Evolutionary conservation across 2,113 vertebrate species (phyloP).

Genomic region (Chloebia gouldiae): DNA sequence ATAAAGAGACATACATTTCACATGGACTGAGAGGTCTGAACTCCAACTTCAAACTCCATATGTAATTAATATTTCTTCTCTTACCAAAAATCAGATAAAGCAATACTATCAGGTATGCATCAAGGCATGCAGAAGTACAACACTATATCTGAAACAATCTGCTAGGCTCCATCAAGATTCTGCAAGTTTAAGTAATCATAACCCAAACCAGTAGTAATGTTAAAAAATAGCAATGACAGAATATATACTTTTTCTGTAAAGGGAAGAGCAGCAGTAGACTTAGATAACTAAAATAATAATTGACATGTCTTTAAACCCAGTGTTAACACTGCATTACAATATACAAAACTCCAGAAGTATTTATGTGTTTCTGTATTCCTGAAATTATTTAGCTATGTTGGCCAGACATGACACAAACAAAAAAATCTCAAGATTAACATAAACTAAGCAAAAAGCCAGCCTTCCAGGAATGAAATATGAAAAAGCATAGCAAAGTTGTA

Average conservation of each 20-base stretch:
- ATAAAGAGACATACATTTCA: neutral
- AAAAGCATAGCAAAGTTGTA: neutral
- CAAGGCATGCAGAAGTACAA: neutral
- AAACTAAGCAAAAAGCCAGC: neutral
- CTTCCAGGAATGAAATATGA: neutral
- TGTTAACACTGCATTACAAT: rapidly evolving
- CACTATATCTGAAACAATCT: neutral
- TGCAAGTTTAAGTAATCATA: neutral
- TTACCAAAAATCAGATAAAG: neutral
- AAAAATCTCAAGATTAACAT: neutral
- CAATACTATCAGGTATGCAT: neutral
- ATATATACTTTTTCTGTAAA: neutral
- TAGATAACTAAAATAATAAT: neutral
- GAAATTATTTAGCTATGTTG: neutral
- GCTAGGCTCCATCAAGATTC: neutral
- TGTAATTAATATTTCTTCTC: neutral
- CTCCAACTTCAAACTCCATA: neutral
- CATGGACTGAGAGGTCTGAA: neutral
- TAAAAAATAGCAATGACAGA: neutral
- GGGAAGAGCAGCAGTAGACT: neutral
- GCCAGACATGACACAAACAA: neutral
- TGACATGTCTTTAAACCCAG: neutral
- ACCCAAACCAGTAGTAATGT: neutral
- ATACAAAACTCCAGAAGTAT: neutral
- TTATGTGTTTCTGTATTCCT: neutral